Evolutionary conservation across 1,140 invertebrate genomes (phyloP).

Genomic region (Heliconius hewitsoni): DNA sequence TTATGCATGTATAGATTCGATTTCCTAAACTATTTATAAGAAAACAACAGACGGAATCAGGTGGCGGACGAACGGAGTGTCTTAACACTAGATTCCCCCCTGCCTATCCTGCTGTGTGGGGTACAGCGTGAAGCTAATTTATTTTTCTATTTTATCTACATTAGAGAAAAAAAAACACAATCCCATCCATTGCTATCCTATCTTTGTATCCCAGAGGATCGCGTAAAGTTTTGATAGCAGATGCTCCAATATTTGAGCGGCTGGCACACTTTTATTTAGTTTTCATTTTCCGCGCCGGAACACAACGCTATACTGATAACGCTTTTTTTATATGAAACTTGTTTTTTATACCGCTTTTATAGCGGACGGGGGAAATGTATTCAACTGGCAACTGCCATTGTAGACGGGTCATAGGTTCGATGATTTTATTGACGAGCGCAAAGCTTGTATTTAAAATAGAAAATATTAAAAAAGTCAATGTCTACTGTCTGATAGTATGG

Average conservation of each 20-base stretch:
- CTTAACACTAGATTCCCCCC: no score
- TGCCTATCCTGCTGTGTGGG: no score
- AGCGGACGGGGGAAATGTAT: background rate
- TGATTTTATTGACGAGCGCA: background rate
- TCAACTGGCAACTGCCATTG: background rate
- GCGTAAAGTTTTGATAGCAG: slow-evolving; percentile 51
- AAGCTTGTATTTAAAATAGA: background rate
- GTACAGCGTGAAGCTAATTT: no score
- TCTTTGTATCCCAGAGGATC: slow-evolving; percentile 35
- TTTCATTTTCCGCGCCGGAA: slow-evolving; percentile 50
- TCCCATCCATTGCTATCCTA: slow-evolving; percentile 12
- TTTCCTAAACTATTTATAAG: no score
- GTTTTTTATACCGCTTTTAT: slow-evolving; percentile 19
- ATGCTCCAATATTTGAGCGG: slow-evolving; percentile 49
- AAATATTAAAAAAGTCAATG: background rate
- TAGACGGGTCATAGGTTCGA: background rate
- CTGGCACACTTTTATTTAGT: slow-evolving; percentile 49
- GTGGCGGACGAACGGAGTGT: no score
- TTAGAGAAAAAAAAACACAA: background rate
- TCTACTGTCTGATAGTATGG: background rate
- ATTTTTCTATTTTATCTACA: no score
- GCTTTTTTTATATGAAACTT: slow-evolving; percentile 34
- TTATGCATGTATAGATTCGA: no score
- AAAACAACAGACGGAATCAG: no score
- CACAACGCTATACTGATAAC: slow-evolving; percentile 42